Base-by-base conservation (phyloP, 2,888 invertebrate species). In the Brachypterus glaber region DNA sequence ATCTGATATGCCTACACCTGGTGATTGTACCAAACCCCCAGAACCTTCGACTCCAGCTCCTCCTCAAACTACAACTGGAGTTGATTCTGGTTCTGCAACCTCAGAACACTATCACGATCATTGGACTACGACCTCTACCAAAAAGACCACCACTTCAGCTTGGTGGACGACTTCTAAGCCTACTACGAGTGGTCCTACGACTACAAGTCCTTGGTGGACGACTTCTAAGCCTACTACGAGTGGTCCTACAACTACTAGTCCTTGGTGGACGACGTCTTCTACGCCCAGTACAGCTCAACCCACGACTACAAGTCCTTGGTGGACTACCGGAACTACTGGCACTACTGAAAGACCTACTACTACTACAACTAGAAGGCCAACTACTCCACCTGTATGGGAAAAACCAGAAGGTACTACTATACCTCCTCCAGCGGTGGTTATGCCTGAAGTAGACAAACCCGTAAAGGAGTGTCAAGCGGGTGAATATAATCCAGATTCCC, bases 21-120 rank as follows among this genome's bases (percentile, higher is more conserved):
- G 63, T 7, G 74, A 80, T 51, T 88, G 88, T 53, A 73, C 77
- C 15, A 75, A 78, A 40, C 87, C 88, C 1, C 71, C 77, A 0
- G 70, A 74, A 36, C 83, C 85, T 0, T 70, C 77, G 7, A 88
- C 88, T 0, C 88, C 89, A 0, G 66, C 76, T 5, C 77, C 88
- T 2, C 85, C 87, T 1, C 76, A 79, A 0, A 73, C 84, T 48
- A 82, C 84, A 0, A 79, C 85, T 1, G 73, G 76, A 2, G 69
- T 73, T 18, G 78, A 79, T 48, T 70, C 74, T 33, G 74, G 75
- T 41, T 62, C 54, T 29, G 58, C 32, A 56, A 44, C 49, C 16
- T 42, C 50, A 13, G 52, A 53, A 36, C 50, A 53, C 27, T 29
- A 39, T 14, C 44, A 47, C 36, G 29, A 36, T 12, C 37, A 42